phyloP scores from a whole-genome alignment of 2,113 vertebrate species.

The Ursus arctos region DNA sequence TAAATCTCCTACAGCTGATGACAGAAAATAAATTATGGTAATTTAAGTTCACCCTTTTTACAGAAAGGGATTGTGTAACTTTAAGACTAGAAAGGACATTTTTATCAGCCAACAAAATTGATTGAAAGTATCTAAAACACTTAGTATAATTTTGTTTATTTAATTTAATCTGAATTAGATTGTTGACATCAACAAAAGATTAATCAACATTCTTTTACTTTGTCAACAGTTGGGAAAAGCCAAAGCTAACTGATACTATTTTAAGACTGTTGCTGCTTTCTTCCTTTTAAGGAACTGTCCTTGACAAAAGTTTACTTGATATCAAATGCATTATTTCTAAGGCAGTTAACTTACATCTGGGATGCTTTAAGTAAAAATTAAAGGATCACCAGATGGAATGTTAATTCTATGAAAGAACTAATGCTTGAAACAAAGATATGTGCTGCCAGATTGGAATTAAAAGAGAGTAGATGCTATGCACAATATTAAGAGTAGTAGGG shows the following conservation, averaged over 20 bases:
- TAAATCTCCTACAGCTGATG: neutral
- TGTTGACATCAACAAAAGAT: slow-evolving; percentile 1
- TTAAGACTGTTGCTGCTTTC: slow-evolving; percentile 11
- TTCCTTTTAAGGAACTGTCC: slow-evolving; percentile 57
- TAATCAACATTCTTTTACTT: neutral
- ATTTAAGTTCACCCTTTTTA: neutral
- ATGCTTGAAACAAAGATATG: neutral
- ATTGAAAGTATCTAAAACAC: neutral
- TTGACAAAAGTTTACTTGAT: neutral
- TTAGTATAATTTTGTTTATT: neutral
- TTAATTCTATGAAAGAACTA: neutral
- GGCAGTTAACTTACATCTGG: slow-evolving; percentile 32
- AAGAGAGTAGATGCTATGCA: neutral
- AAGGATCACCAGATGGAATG: neutral
- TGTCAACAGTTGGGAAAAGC: slow-evolving; percentile 45
- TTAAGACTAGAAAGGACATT: neutral
- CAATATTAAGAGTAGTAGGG: neutral
- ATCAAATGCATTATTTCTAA: neutral
- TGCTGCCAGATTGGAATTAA: neutral
- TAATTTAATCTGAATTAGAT: slow-evolving; percentile 4
- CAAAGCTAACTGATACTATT: neutral
- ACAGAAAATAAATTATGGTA: neutral
- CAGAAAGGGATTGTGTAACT: neutral
- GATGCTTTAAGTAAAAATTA: slow-evolving; percentile 8
- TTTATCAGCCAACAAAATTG: neutral